Evolutionary conservation across 2,113 vertebrate species (phyloP).

Genomic region (Suricata suricatta): DNA sequence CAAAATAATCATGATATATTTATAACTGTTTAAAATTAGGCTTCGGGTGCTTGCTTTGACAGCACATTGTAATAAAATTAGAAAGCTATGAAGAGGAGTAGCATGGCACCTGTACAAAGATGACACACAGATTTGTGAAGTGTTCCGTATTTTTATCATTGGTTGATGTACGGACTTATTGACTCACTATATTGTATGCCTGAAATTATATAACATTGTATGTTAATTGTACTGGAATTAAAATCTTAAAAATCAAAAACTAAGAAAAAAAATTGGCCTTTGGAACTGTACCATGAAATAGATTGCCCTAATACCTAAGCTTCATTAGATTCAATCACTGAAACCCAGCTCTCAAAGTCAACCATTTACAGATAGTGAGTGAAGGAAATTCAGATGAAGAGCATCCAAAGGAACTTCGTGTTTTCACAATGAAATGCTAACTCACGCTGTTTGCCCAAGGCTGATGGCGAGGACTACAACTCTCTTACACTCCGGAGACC

Average conservation of each 20-base stretch:
- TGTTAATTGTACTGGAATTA: neutral
- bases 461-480: no score
- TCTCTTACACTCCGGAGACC: neutral
- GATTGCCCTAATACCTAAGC: neutral
- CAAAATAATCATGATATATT: neutral
- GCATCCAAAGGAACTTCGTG: neutral
- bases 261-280: neutral
- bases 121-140: neutral
- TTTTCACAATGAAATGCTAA: neutral
- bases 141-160: neutral
- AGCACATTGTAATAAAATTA: neutral
- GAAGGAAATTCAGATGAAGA: neutral
- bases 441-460: neutral
- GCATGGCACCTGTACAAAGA: neutral
- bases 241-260: neutral
- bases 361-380: neutral
- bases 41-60: neutral
- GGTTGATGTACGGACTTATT: neutral
- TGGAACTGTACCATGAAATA: neutral
- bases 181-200: neutral
- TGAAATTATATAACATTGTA: neutral
- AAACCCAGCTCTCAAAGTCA: neutral
- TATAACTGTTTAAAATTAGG: neutral
- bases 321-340: neutral
- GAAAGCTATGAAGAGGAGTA: neutral